Conservation (phyloP, 2,113 vertebrate species). For the Geococcyx californianus region DNA sequence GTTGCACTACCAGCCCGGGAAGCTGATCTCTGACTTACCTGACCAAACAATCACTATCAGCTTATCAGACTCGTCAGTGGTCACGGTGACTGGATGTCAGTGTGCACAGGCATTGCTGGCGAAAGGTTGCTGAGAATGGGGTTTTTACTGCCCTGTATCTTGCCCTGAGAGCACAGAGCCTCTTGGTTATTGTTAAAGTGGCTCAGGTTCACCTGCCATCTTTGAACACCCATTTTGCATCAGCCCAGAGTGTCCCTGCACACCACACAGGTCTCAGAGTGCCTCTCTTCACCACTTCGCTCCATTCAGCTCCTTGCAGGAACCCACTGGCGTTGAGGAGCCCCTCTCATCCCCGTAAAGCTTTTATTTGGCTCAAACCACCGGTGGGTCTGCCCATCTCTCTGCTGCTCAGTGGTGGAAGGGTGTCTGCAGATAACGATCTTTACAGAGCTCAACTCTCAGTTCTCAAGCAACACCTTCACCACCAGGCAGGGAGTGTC, state of each 20-base stretch:
- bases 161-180: neutral
- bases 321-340: neutral
- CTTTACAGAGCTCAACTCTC: neutral
- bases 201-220: neutral
- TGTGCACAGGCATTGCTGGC: neutral
- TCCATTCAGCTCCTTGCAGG: neutral
- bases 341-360: neutral
- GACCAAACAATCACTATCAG: neutral
- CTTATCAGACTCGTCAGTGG: neutral
- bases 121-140: neutral
- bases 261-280: fast-evolving
- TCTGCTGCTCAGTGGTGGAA: neutral
- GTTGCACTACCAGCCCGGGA: neutral
- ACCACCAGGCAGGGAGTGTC: neutral
- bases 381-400: neutral
- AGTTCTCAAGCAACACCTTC: neutral
- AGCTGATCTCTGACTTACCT: neutral
- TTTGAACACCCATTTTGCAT: neutral
- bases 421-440: neutral
- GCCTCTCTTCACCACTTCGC: neutral
- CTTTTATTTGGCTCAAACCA: neutral
- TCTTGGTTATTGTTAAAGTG: neutral
- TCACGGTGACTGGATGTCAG: neutral
- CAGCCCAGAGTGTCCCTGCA: neutral
- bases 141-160: neutral